Conservation (phyloP, 2,113 vertebrate species). For the Pluvianellus socialis region DNA sequence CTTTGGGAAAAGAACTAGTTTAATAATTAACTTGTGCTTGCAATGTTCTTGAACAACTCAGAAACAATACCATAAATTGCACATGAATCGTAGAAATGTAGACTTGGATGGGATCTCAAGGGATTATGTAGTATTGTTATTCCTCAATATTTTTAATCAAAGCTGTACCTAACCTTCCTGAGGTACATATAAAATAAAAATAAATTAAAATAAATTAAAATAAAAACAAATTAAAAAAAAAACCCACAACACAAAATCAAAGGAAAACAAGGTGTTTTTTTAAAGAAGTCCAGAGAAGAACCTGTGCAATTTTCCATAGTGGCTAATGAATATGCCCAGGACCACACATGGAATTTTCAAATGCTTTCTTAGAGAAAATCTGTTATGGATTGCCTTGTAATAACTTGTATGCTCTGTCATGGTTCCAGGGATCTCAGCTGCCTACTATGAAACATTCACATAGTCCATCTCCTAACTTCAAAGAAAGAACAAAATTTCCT, state of each 20-base stretch:
- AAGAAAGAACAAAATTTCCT: neutral
- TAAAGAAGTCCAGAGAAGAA: neutral
- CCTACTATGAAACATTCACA: neutral
- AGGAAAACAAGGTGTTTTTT: neutral
- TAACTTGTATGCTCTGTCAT: neutral
- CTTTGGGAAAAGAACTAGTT: neutral
- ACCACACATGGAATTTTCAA: neutral
- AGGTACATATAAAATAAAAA: neutral
- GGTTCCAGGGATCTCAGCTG: neutral
- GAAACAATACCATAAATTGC: neutral
- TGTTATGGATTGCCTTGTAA: neutral
- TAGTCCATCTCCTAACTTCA: neutral
- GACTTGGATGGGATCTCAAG: neutral
- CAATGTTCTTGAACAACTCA: neutral
- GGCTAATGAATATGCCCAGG: neutral
- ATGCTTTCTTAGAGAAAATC: neutral
- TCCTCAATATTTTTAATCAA: conserved; percentile 19
- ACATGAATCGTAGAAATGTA: neutral
- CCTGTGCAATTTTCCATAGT: neutral
- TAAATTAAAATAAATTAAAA: neutral
- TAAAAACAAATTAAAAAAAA: neutral
- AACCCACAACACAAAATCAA: neutral
- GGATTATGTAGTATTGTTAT: neutral
- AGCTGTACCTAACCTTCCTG: neutral
- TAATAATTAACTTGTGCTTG: conserved; percentile 39